These are phyloP conservation scores for Sinocyclocheilus rhinocerous DNA, from an alignment of 2,113 vertebrate species.

Conservation along the genomic window DNA sequence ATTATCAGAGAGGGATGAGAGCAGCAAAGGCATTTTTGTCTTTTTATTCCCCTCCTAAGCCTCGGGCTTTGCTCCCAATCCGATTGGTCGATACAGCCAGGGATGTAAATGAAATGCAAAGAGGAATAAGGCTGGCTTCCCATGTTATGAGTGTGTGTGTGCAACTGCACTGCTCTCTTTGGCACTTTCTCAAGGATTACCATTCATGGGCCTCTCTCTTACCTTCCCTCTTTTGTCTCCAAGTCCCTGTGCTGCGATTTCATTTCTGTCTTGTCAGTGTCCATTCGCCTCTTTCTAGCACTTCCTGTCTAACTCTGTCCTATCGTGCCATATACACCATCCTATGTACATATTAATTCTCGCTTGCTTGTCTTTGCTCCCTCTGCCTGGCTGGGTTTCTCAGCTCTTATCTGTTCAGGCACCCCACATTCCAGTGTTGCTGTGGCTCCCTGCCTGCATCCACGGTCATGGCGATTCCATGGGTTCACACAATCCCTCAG, in stretches of 20 bases:
- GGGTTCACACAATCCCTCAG: conserved; percentile 80
- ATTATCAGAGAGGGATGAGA: conserved; percentile 85
- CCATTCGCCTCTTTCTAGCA: conserved; percentile 20
- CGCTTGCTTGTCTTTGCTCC: conserved; percentile 47
- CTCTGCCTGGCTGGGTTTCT: conserved; percentile 76
- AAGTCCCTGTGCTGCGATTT: conserved; percentile 14
- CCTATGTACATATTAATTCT: conserved; percentile 51
- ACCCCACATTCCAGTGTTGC: conserved; percentile 82
- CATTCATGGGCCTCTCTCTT: conserved; percentile 68
- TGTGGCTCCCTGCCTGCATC: conserved; percentile 82
- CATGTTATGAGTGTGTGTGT: conserved; percentile 71
- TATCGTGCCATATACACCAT: conserved; percentile 40
- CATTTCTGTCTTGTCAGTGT: conserved; percentile 30
- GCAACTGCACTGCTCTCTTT: conserved; percentile 67
- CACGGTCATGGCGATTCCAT: conserved; percentile 81
- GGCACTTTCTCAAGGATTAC: conserved; percentile 67
- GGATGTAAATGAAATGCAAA: conserved; percentile 88
- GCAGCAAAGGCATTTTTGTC: conserved; percentile 84
- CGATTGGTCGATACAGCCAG: conserved; percentile 85
- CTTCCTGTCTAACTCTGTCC: conserved; percentile 38
- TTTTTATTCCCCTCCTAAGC: conserved; percentile 85
- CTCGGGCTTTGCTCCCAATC: conserved; percentile 85
- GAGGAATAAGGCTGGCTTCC: conserved; percentile 83
- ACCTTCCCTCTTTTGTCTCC: conserved; percentile 58
- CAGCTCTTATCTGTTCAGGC: conserved; percentile 82